Evolutionary conservation across 2,888 invertebrate genomes (phyloP).

Genomic region (Amitus sp.): DNA sequence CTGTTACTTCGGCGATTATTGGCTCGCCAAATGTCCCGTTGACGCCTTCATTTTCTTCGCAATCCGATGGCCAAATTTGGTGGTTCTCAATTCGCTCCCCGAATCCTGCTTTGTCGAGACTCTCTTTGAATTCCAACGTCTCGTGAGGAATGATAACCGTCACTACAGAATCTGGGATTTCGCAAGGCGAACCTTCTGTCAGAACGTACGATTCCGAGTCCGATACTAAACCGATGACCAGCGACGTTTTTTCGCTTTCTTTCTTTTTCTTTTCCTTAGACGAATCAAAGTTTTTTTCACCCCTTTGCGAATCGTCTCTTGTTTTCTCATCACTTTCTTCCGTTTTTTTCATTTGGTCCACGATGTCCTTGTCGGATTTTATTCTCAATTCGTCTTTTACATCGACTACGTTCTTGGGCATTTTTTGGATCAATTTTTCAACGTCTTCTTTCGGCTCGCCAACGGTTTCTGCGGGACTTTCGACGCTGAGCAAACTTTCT

Average conservation of each 20-base stretch:
- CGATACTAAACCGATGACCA: constrained; percentile 4
- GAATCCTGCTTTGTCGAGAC: too few relatives aligned
- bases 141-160: constrained; percentile 58
- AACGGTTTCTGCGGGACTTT: too few relatives aligned
- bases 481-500: constrained; percentile 38
- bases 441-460: neutral
- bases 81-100: neutral
- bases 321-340: constrained; percentile 4
- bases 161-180: constrained; percentile 59
- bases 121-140: constrained; percentile 5
- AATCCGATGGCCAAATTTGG: neutral
- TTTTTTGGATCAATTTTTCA: neutral
- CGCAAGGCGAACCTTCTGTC: constrained; percentile 58
- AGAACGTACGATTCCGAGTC: constrained; percentile 48
- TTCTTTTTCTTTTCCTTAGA: constrained; percentile 9
- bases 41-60: constrained; percentile 11
- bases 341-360: neutral
- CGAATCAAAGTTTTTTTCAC: too few relatives aligned
- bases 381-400: neutral
- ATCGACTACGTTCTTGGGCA: constrained; percentile 1
- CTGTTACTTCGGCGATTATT: constrained; percentile 27
- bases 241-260: neutral
- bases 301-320: too few relatives aligned
- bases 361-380: too few relatives aligned
- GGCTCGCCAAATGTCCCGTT: constrained; percentile 48